Evolutionary conservation across 2,888 invertebrate genomes (phyloP).

Genomic region (Congeria kusceri): DNA sequence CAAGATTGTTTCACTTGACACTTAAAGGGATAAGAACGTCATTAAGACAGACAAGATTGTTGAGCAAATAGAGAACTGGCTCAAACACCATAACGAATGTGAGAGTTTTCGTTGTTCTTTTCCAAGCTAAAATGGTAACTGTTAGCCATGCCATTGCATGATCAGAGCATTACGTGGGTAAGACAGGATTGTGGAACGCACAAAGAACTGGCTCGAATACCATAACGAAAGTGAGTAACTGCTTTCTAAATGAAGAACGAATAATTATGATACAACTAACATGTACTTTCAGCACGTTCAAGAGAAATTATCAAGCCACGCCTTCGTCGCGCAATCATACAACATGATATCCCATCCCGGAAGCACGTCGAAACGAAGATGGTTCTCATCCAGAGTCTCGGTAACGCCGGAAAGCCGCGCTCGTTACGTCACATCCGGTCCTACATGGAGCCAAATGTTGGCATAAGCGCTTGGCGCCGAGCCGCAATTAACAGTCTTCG

Average conservation of each 20-base stretch:
- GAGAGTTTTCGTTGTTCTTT: no score
- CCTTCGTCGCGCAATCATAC: slow-evolving; percentile 44
- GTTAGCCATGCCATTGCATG: slow-evolving; percentile 63
- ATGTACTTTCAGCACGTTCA: not conserved
- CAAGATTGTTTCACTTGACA: no score
- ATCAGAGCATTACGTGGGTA: slow-evolving; percentile 51
- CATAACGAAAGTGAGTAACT: slow-evolving; percentile 21
- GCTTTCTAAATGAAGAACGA: no score
- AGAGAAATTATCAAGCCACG: slow-evolving; percentile 11
- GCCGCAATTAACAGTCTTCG: slow-evolving; percentile 60
- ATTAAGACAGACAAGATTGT: no score
- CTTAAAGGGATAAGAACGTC: no score
- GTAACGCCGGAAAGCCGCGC: slow-evolving; percentile 61
- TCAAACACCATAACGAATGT: no score
- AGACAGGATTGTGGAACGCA: slow-evolving; percentile 59
- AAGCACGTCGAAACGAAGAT: slow-evolving; percentile 59
- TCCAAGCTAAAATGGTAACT: no score
- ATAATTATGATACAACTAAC: no score
- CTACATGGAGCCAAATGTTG: slow-evolving; percentile 56
- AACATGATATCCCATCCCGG: slow-evolving; percentile 23
- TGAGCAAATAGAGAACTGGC: no score
- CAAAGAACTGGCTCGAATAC: slow-evolving; percentile 65
- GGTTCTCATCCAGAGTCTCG: slow-evolving; percentile 59
- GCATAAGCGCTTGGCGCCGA: slow-evolving; percentile 58
- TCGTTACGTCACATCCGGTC: slow-evolving; percentile 56